These are phyloP conservation scores for Acomys russatus DNA, from an alignment of 2,797 vertebrate species.

Conservation along the genomic window DNA sequence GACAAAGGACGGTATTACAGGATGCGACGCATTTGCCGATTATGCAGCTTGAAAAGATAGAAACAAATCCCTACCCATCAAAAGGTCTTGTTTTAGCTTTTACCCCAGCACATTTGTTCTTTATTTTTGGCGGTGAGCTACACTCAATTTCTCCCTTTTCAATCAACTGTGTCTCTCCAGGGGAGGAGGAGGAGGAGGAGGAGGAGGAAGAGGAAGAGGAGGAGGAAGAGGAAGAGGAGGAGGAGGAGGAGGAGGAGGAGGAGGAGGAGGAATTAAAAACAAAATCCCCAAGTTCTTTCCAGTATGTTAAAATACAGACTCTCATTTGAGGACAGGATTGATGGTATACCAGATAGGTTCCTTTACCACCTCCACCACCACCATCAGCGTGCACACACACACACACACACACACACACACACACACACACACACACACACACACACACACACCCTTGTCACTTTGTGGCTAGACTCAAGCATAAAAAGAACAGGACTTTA, in stretches of 20 bases:
- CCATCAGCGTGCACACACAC: background rate
- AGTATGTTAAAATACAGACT: background rate
- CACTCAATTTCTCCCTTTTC: background rate
- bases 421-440: background rate
- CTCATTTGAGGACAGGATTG: background rate
- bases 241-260: background rate
- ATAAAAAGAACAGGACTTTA: slow-evolving; percentile 5
- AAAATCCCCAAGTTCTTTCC: background rate
- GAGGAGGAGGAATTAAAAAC: too few relatives aligned
- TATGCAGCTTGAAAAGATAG: background rate
- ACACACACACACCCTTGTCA: background rate
- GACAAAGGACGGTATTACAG: background rate
- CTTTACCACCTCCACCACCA: background rate
- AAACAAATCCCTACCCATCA: background rate
- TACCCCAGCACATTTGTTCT: background rate
- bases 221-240: background rate
- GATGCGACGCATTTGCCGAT: background rate
- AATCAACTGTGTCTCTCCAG: background rate
- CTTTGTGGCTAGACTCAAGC: background rate
- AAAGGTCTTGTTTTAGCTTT: background rate
- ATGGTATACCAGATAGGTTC: too few relatives aligned
- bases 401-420: background rate
- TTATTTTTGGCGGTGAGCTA: background rate
- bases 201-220: background rate
- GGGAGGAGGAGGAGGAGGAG: background rate